A percentile compares a stretch with the other conserved stretches of the same genome.
Conservation (phyloP, 2,888 invertebrate genomes). For the Lepidochitona cinerea region DNA sequence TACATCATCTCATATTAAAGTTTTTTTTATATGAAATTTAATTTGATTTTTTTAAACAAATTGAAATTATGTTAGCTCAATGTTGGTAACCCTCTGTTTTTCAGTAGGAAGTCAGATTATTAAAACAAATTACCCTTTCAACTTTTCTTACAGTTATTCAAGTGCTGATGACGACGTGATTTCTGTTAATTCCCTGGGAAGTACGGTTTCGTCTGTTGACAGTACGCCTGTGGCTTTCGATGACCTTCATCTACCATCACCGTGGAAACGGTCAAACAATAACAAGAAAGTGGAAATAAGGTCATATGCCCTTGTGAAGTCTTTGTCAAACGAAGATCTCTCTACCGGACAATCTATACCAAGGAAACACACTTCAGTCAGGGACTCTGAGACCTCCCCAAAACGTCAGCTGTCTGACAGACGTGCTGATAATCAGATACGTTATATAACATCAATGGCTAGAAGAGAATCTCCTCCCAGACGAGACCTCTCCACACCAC, state of each 20-base stretch:
- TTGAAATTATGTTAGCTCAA: too few species aligned
- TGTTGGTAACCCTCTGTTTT: too few species aligned
- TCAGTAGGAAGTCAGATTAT: too few species aligned
- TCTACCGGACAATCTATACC: not conserved
- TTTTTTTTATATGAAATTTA: too few species aligned
- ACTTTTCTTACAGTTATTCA: too few species aligned
- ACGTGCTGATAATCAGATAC: not conserved
- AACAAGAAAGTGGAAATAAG: not conserved
- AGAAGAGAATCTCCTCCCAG: not conserved
- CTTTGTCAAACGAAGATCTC: not conserved
- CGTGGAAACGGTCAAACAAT: not conserved
- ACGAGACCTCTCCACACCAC: not conserved
- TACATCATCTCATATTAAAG: too few species aligned
- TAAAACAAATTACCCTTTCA: too few species aligned
- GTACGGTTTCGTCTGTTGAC: slow-evolving; percentile 1
- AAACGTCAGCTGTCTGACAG: not conserved
- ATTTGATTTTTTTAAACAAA: too few species aligned
- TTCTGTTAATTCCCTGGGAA: not conserved
- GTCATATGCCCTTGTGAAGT: not conserved
- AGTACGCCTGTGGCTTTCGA: not conserved
- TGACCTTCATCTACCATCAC: not conserved
- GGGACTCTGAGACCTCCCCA: not conserved
- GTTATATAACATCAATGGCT: not conserved
- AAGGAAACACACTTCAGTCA: not conserved
- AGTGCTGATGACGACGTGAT: not conserved